Evolutionary conservation across 2,888 invertebrate genomes (phyloP).

Genomic region (Nomada fabriciana): DNA sequence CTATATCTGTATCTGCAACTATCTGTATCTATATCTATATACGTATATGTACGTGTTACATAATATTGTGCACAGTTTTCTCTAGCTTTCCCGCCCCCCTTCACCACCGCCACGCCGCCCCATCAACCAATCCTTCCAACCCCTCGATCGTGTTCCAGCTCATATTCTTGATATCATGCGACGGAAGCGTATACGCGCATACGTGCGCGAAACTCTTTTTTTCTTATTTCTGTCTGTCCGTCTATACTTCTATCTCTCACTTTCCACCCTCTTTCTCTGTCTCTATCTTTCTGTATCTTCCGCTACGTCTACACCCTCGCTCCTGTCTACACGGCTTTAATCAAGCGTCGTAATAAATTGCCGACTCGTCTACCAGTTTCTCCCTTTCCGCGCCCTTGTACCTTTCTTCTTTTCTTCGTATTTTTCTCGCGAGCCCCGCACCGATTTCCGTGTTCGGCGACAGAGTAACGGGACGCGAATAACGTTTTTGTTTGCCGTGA

Average conservation of each 20-base stretch:
- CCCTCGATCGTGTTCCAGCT: slow-evolving; percentile 5
- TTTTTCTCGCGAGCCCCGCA: not conserved
- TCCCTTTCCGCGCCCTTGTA: not conserved
- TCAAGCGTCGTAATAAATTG: slow-evolving; percentile 18
- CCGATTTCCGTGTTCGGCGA: not conserved
- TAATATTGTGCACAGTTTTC: slow-evolving; percentile 33
- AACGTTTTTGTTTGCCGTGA: slow-evolving; percentile 31
- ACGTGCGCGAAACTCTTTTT: not conserved
- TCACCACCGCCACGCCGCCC: no score
- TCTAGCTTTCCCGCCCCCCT: slow-evolving; percentile 22
- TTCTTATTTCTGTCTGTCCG: not conserved
- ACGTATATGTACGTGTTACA: slow-evolving; percentile 41
- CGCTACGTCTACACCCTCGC: slow-evolving; percentile 2
- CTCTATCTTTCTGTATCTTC: not conserved
- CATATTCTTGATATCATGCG: slow-evolving; percentile 19
- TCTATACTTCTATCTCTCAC: not conserved
- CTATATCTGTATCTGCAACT: slow-evolving; percentile 30
- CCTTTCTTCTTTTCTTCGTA: no score
- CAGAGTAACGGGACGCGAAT: not conserved
- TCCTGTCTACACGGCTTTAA: not conserved
- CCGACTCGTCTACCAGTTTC: slow-evolving; percentile 41
- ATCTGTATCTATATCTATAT: slow-evolving; percentile 32
- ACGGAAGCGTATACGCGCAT: not conserved
- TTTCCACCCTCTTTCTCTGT: not conserved
- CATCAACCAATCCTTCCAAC: not conserved